These are phyloP conservation scores for Palythoa caribaeorum DNA, from an alignment of 92 coral and sea anemone species.

Conservation along the genomic window DNA sequence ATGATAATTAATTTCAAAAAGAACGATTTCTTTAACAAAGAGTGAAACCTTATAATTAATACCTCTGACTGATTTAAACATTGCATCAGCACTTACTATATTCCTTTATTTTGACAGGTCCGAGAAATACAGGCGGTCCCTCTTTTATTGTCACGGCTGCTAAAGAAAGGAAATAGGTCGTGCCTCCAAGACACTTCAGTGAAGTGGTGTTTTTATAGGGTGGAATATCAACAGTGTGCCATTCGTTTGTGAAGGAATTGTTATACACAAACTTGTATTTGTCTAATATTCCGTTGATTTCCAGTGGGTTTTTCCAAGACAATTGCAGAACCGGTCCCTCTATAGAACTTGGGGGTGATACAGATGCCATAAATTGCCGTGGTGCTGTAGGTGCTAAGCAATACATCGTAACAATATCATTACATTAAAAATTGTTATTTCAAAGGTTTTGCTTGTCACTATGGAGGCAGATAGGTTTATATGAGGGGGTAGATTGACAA, in stretches of 20 bases:
- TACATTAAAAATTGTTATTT: neutral
- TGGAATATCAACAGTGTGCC: neutral
- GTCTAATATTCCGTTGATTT: neutral
- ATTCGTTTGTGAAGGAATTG: neutral
- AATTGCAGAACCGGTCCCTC: neutral
- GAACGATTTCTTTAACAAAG: too few relatives aligned
- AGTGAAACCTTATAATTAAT: neutral
- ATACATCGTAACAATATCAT: neutral
- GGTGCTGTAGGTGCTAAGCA: constrained; percentile 27
- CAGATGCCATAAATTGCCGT: neutral
- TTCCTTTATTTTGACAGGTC: constrained; percentile 13
- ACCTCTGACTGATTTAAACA: neutral
- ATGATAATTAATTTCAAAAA: too few relatives aligned
- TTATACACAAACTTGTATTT: constrained; percentile 13
- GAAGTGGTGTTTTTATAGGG: neutral
- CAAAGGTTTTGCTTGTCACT: neutral
- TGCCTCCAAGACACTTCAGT: constrained; percentile 6
- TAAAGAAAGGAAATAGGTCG: neutral
- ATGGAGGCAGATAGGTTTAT: too few relatives aligned
- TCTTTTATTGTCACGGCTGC: constrained; percentile 26
- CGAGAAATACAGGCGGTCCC: constrained; percentile 7
- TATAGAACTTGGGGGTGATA: neutral
- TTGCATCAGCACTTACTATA: neutral
- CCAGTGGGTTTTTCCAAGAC: neutral
- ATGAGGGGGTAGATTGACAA: too few relatives aligned